A percentile compares a stretch with the other conserved stretches of the same genome.
phyloP scores from a whole-genome alignment of 2,888 invertebrate species.

The Metalampra italica region DNA sequence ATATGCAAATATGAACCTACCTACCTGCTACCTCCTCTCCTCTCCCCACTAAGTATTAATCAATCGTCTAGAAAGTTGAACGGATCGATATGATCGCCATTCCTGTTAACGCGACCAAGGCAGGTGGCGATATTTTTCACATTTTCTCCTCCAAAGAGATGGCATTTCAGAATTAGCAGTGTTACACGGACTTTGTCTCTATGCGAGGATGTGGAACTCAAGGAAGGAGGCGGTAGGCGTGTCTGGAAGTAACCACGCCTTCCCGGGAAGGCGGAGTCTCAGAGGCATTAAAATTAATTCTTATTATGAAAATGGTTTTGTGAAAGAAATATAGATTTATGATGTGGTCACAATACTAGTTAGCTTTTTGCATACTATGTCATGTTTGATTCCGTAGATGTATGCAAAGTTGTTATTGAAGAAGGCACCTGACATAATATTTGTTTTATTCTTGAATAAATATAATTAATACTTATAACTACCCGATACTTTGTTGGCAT shows the following conservation, averaged over 20 bases:
- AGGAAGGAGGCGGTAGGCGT: constrained; percentile 68
- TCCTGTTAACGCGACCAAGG: constrained; percentile 38
- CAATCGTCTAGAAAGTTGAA: constrained; percentile 74
- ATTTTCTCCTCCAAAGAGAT: constrained; percentile 21
- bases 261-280: constrained; percentile 45
- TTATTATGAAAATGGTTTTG: constrained; percentile 21
- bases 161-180: constrained; percentile 42
- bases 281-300: constrained; percentile 30
- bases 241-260: constrained; percentile 53
- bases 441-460: no score
- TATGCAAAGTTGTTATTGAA: no score
- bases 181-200: constrained; percentile 56
- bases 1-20: neutral
- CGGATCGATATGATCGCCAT: constrained; percentile 66
- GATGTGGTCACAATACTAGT: no score
- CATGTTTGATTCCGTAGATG: no score
- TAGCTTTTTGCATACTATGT: no score
- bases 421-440: no score
- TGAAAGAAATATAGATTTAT: neutral
- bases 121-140: constrained; percentile 23
- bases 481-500: no score
- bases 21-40: neutral
- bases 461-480: no score
- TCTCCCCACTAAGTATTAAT: constrained; percentile 41
- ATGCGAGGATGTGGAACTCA: constrained; percentile 41